Percentiles rank a stretch among this genome's conserved stretches.
phyloP scores from a whole-genome alignment of 2,888 invertebrate genomes.

The Pandemis corylana region DNA sequence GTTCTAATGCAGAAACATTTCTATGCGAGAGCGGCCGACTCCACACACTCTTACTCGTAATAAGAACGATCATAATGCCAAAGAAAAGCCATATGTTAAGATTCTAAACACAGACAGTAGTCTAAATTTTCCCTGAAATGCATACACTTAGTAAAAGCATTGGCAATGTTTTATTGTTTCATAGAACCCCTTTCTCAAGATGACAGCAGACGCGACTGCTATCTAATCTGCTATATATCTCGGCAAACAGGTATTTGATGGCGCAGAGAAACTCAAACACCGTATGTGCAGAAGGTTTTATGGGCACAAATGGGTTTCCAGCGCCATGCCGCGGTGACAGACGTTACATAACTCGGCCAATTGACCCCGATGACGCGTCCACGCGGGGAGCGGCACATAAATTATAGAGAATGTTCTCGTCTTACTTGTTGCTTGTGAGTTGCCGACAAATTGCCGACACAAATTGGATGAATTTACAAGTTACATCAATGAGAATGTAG shows the following conservation, averaged over 20 bases:
- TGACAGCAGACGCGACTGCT: not conserved
- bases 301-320: conserved; percentile 32
- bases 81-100: not conserved
- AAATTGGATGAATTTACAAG: conserved; percentile 39
- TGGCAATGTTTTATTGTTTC: conserved; percentile 4
- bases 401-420: conserved; percentile 33
- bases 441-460: conserved; percentile 38
- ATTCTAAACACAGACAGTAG: not conserved
- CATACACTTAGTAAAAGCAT: conserved; percentile 8
- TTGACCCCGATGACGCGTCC: conserved; percentile 57
- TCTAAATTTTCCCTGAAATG: conserved; percentile 8
- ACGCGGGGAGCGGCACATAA: conserved; percentile 28
- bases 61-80: not conserved
- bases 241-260: not conserved
- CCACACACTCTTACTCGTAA: not conserved
- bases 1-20: not conserved
- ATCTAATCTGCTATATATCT: conserved; percentile 9
- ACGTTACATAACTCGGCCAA: conserved; percentile 64
- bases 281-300: conserved; percentile 18
- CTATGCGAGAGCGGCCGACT: not conserved
- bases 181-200: not conserved
- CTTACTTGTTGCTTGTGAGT: conserved; percentile 31
- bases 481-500: conserved; percentile 30
- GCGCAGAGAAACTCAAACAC: not conserved
- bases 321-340: conserved; percentile 19